phyloP scores from a whole-genome alignment of 2,888 invertebrate species.

The Heliconius ismenius region DNA sequence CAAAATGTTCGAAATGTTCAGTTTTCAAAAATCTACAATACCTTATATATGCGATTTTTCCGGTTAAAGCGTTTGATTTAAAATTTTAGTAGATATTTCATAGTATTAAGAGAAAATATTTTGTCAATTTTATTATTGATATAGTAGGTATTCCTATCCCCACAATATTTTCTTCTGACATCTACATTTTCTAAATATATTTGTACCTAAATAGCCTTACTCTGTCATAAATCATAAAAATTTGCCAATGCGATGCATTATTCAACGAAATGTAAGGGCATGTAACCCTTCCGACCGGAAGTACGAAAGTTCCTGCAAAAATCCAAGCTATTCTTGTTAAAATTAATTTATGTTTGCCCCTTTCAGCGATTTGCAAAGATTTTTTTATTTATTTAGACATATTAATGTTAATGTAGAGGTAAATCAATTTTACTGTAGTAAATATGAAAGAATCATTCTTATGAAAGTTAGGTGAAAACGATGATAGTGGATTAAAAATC shows the following conservation, averaged over 20 bases:
- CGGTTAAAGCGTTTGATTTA: no score
- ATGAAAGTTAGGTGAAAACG: no score
- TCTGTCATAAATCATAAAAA: constrained; percentile 44
- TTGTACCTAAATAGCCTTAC: not conserved
- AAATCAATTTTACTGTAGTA: not conserved
- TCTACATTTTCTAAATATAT: not conserved
- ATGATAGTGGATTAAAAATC: not conserved
- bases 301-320: constrained; percentile 43
- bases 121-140: not conserved
- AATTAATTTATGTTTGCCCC: constrained; percentile 17
- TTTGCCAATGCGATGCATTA: constrained; percentile 45
- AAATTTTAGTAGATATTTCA: not conserved
- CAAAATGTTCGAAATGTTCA: no score
- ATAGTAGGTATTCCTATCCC: not conserved
- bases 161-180: not conserved
- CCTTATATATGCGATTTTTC: no score
- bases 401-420: no score
- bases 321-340: constrained; percentile 22
- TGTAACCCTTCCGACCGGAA: constrained; percentile 54
- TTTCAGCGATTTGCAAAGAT: constrained; percentile 3
- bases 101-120: not conserved
- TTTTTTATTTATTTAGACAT: not conserved
- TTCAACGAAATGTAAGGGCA: constrained; percentile 48
- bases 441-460: no score
- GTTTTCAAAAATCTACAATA: no score